Evolutionary conservation across 2,797 vertebrate species (phyloP), one percentile per base, ranked within the genome.

Genomic region (Orestias chungarensis): DNA sequence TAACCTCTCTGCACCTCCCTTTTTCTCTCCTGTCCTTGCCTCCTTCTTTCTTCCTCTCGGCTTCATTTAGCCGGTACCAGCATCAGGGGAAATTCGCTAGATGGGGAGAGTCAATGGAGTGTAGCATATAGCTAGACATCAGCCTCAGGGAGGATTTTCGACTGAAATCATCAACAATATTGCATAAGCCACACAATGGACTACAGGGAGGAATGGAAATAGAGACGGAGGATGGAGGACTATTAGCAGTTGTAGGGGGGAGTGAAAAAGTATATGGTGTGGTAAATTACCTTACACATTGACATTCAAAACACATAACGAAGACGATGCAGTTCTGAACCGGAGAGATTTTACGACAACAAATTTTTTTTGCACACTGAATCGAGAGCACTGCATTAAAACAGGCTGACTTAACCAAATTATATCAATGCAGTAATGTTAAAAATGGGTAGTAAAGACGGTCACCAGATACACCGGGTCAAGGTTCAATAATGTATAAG

Each of bases 41-140:
- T 68, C 27, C 44, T 67, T 59, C 75, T 83, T 78, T 84, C 72
- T 82, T 91, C 76, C 83, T 92, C 86, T 92, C 88, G 83, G 90
- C 92, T 94, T 94, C 89, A 94, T 95, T 93, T 92, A 92, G 90
- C 87, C 86, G 84, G 80, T 88, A 92, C 87, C 88, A 88, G 88
- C 87, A 93, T 93, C 91, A 88, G 89, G 94, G 93, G 94, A 95
- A 93, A 94, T 94, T 93, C 81, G 44, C 85, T 86, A 90, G 92
- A 94, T 94, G 91, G 92, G 88, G 84, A 91, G 88, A 94, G 92
- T 93, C 94, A 94, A 94, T 94, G 93, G 91, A 83, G 89, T 90
- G 91, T 79, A 76, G 91, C 81, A 78, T 89, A 92, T 84, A 91
- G 92, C 88, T 76, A 83, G 85, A 88, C 88, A 90, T 86, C 82